Percentiles rank a stretch among this genome's conserved stretches.
Evolutionary conservation across 2,113 vertebrate species (phyloP).

Genomic region (Aptenodytes patagonicus): DNA sequence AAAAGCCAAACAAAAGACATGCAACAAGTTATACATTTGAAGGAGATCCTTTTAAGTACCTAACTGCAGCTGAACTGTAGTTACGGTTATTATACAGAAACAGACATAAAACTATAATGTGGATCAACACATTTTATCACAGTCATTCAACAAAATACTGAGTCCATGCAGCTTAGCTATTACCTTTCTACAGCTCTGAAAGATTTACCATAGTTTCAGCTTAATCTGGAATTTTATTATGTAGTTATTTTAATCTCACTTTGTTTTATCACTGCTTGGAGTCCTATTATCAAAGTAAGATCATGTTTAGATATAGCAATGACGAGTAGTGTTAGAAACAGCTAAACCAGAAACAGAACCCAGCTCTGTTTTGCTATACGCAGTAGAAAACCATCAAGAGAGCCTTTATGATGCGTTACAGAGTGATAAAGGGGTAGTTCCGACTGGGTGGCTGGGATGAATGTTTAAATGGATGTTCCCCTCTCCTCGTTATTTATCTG

Average conservation of each 20-base stretch:
- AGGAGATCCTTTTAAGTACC: neutral
- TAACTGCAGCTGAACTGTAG: neutral
- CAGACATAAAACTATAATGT: conserved; percentile 1
- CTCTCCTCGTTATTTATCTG: neutral
- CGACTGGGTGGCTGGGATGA: neutral
- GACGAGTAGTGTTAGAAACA: neutral
- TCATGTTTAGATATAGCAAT: neutral
- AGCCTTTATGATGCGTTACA: neutral
- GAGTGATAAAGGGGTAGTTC: neutral
- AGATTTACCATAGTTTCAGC: conserved; percentile 13
- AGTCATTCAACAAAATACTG: neutral
- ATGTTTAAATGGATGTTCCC: neutral
- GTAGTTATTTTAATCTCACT: conserved; percentile 50
- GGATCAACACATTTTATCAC: conserved; percentile 29
- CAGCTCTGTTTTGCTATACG: neutral
- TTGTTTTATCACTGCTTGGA: conserved; percentile 37
- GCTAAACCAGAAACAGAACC: neutral
- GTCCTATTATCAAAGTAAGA: conserved; percentile 18
- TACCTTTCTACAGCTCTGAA: neutral
- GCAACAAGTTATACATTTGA: neutral
- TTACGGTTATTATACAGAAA: neutral
- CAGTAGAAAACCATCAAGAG: neutral
- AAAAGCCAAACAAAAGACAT: neutral
- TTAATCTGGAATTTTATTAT: conserved; percentile 43
- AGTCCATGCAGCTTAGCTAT: neutral